Percentiles rank a stretch among this genome's conserved stretches.
Conservation (phyloP, 2,113 vertebrate genomes). For the Petaurus breviceps region DNA sequence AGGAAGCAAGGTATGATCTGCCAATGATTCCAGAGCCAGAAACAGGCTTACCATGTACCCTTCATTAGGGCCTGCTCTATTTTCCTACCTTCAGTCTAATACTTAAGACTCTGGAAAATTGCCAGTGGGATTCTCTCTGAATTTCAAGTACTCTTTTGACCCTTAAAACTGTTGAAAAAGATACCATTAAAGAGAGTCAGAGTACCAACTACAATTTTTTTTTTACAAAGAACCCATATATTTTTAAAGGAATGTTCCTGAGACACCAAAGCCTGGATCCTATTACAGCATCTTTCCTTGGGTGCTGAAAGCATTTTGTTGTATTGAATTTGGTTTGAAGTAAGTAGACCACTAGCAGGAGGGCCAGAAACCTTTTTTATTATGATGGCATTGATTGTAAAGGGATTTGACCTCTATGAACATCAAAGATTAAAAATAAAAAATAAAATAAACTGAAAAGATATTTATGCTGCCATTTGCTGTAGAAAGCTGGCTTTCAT, state of each 20-base stretch:
- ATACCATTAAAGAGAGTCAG: neutral
- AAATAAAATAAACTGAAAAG: slow-evolving; percentile 20
- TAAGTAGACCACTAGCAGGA: neutral
- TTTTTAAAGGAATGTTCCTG: neutral
- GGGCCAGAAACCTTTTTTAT: neutral
- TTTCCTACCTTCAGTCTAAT: neutral
- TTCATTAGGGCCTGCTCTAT: neutral
- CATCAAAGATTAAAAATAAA: neutral
- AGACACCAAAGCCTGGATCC: neutral
- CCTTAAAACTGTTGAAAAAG: slow-evolving; percentile 5
- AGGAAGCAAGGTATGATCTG: neutral
- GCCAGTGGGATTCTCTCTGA: neutral
- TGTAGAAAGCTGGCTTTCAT: neutral
- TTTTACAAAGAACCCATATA: neutral
- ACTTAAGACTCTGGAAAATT: neutral
- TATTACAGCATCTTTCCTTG: neutral
- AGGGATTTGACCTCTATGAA: slow-evolving; percentile 9
- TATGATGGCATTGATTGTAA: neutral
- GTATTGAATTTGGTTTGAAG: neutral
- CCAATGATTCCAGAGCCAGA: neutral
- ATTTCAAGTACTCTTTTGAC: neutral
- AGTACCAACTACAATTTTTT: neutral
- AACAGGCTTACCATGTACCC: neutral
- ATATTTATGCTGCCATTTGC: neutral
- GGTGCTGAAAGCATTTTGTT: neutral